phyloP scores from a whole-genome alignment of 2,113 vertebrate species.

The Myiozetetes cayanensis region DNA sequence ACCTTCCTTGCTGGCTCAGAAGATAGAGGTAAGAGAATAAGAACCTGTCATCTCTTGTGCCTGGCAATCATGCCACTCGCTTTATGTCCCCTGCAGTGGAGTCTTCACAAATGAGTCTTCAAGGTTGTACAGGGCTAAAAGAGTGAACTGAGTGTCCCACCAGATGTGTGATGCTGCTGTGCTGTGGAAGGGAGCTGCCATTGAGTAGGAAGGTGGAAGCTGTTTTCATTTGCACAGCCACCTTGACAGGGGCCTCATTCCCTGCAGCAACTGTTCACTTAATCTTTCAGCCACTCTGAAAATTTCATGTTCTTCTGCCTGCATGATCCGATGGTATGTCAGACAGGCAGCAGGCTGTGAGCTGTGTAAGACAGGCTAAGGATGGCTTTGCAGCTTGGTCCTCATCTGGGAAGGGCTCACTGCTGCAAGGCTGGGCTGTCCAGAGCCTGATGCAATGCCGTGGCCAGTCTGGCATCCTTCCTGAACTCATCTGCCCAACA shows the following conservation, averaged over 20 bases:
- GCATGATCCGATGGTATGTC: background rate
- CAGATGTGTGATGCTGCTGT: background rate
- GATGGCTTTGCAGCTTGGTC: background rate
- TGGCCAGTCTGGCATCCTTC: background rate
- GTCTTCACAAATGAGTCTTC: background rate
- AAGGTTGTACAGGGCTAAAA: background rate
- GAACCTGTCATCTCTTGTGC: background rate
- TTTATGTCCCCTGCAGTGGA: background rate
- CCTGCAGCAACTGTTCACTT: background rate
- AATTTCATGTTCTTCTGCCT: background rate
- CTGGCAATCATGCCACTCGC: background rate
- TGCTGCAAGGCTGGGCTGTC: background rate
- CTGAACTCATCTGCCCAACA: background rate
- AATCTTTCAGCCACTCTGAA: background rate
- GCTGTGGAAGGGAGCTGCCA: background rate
- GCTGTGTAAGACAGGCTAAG: background rate
- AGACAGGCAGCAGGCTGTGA: background rate
- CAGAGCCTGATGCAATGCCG: background rate
- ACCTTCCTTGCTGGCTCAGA: constrained; percentile 96
- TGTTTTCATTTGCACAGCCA: background rate
- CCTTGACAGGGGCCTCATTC: background rate
- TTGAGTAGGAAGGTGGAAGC: background rate
- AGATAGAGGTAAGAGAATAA: constrained; percentile 89
- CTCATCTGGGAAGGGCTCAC: background rate
- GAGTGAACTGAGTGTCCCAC: background rate